A percentile compares a stretch with the other conserved stretches of the same genome.
phyloP scores from a whole-genome alignment of 2,797 vertebrate genomes.

The Myripristis jacobus region DNA sequence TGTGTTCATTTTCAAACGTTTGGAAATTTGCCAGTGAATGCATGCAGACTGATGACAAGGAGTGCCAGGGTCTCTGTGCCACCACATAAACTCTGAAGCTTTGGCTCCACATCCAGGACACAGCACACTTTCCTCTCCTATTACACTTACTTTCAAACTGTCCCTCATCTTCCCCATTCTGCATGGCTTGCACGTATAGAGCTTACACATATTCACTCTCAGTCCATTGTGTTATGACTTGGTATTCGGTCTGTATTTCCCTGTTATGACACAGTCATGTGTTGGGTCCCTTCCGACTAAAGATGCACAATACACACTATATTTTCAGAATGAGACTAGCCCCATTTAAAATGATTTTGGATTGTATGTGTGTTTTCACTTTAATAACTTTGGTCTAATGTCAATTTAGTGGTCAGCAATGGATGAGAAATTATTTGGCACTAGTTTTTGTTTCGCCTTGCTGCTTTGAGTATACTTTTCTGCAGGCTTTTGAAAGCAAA shows the following conservation, averaged over 20 bases:
- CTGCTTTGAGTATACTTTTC: neutral
- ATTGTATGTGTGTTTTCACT: constrained; percentile 24
- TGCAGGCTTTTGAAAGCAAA: neutral
- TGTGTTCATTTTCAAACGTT: neutral
- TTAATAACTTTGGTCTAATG: constrained; percentile 44
- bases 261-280: neutral
- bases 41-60: neutral
- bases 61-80: neutral
- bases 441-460: neutral
- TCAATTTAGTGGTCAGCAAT: constrained; percentile 35
- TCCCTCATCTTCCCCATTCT: constrained; percentile 51
- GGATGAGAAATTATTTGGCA: constrained; percentile 12
- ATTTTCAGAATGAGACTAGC: constrained; percentile 15
- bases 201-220: constrained; percentile 25
- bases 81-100: neutral
- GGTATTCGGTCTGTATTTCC: constrained; percentile 7
- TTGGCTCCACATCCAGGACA: constrained; percentile 34
- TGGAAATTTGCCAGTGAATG: constrained; percentile 1
- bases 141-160: constrained; percentile 30
- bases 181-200: constrained; percentile 72
- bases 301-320: constrained; percentile 11
- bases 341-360: constrained; percentile 9
- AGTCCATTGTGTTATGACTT: neutral
- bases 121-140: constrained; percentile 28
- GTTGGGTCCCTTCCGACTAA: neutral